Evolutionary conservation across 2,888 invertebrate genomes (phyloP).

Genomic region (Aspidapion aeneum): DNA sequence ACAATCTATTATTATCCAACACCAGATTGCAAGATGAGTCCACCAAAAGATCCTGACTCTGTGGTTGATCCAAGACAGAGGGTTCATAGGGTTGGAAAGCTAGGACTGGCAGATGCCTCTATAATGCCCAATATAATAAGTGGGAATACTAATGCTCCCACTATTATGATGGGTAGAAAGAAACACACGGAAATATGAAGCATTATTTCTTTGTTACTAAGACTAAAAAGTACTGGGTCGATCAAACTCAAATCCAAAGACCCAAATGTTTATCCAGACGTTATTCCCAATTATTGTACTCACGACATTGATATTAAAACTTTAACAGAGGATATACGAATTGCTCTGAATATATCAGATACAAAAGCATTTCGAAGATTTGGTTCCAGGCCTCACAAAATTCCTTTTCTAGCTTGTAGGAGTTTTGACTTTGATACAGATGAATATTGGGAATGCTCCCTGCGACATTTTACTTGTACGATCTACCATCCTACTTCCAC

Average conservation of each 20-base stretch:
- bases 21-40: constrained; percentile 87
- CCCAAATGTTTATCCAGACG: constrained; percentile 77
- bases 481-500: constrained; percentile 86
- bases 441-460: constrained; percentile 83
- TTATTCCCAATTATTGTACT: constrained; percentile 91
- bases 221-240: constrained; percentile 86
- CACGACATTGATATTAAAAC: constrained; percentile 77
- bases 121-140: constrained; percentile 88
- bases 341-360: constrained; percentile 76
- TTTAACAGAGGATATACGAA: constrained; percentile 78
- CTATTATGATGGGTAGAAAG: no score
- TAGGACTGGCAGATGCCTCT: constrained; percentile 80
- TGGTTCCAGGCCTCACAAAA: constrained; percentile 73
- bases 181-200: constrained; percentile 80
- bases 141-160: constrained; percentile 87
- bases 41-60: constrained; percentile 66
- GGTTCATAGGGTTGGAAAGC: constrained; percentile 73
- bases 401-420: constrained; percentile 80
- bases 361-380: constrained; percentile 77
- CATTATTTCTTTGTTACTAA: constrained; percentile 72
- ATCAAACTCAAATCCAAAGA: constrained; percentile 77
- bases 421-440: constrained; percentile 69
- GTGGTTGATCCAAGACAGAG: constrained; percentile 76
- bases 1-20: constrained; percentile 85
- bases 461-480: constrained; percentile 74